Evolutionary conservation across 92 coral and sea anemone species (phyloP), one percentile per base, ranked within the genome.

Genomic region (Parazoanthus atlanticus): DNA sequence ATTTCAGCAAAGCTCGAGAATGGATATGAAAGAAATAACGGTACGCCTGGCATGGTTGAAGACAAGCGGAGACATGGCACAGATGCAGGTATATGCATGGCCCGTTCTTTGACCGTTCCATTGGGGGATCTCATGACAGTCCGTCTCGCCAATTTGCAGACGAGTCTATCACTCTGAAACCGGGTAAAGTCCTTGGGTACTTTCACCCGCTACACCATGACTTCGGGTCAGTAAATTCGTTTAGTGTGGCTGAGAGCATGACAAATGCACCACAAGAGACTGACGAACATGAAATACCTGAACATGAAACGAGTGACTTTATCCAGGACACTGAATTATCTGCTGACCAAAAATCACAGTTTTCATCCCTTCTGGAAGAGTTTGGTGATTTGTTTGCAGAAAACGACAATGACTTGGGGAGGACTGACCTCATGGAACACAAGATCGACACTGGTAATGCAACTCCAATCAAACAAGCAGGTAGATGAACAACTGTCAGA

Each of bases 81-180:
- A 34, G 38, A 34, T 34, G 38, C 38, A 34, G 38, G 38, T 34
- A 34, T 34, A 34, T 3, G 3, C 38, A 34, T 34, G 38, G 38
- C 38, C 38, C 38, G 38, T 34, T 34, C 38, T 34, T 34, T 34
- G 38, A 34, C 38, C 38, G 38, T 34, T 34, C 38, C 38, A 34
- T 34, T 87, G 3, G 87, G 85, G 29, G 89, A 78, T 41, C 73
- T 38, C 34, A 52, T 76, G 88, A 13, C 81, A 46, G 89, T 93
- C 74, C 93, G 84, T 47, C 61, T 88, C 36, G 91, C 91, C 46
- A 93, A 90, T 90, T 92, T 47, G 81, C 91, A 52, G 95, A 92
- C 72, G 11, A 83, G 25, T 30, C 76, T 43, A 85, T 92, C 41
- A 26, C 58, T 25, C 38, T 90, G 75, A 78, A 80, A 74, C 74